Evolutionary conservation across 2,797 vertebrate genomes (phyloP).

Genomic region (Gorsachius magnificus): DNA sequence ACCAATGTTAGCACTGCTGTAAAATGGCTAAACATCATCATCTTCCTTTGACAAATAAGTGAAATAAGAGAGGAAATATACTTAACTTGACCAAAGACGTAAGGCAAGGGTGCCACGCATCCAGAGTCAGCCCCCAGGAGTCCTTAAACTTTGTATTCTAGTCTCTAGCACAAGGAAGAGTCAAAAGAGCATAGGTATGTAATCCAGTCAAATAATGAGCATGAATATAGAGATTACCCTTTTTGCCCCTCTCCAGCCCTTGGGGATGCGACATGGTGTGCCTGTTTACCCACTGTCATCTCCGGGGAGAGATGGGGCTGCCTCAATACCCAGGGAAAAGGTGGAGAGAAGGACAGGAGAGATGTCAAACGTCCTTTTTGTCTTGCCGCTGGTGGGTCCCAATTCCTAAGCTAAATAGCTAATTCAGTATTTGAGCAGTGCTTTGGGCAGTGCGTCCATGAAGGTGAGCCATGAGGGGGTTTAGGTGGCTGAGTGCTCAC

Average conservation of each 20-base stretch:
- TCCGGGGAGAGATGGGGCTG: background rate
- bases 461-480: background rate
- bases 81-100: background rate
- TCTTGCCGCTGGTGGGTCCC: background rate
- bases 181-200: background rate
- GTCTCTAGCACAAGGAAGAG: background rate
- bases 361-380: background rate
- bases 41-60: background rate
- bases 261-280: background rate
- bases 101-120: accelerated
- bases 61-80: background rate
- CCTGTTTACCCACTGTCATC: background rate
- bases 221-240: background rate
- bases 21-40: background rate
- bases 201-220: background rate
- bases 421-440: background rate
- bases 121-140: background rate
- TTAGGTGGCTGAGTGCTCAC: background rate
- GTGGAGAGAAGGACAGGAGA: background rate
- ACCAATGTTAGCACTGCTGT: background rate
- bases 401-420: background rate
- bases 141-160: background rate
- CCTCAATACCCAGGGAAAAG: background rate
- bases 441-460: background rate
- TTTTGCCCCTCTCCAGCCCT: background rate